Percentiles rank a stretch among this genome's conserved stretches.
These are phyloP conservation scores for Zingel zingel DNA, from an alignment of 2,113 vertebrate genomes.

Conservation along the genomic window DNA sequence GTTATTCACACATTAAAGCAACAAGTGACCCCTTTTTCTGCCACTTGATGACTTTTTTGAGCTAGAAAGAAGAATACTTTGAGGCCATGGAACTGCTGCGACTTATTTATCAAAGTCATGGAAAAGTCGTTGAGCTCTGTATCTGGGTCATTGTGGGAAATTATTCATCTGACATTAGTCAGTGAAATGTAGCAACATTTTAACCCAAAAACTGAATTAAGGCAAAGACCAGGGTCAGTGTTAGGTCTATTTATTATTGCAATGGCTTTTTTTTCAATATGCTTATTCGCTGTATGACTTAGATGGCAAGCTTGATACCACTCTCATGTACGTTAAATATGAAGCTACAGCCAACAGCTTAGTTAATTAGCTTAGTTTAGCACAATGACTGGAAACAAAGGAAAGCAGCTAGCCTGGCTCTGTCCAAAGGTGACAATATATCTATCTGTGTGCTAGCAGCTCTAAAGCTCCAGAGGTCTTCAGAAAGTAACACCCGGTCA, in stretches of 20 bases:
- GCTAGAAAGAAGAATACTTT: slow-evolving; percentile 29
- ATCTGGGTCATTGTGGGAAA: slow-evolving; percentile 12
- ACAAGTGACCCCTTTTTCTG: slow-evolving; percentile 41
- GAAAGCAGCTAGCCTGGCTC: not conserved
- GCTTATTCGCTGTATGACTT: not conserved
- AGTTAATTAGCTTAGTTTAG: not conserved
- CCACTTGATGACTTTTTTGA: slow-evolving; percentile 25
- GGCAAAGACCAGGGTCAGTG: not conserved
- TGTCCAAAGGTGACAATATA: not conserved
- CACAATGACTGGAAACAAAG: not conserved
- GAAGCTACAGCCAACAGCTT: not conserved
- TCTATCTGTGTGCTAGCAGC: not conserved
- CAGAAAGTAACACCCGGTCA: too few species aligned
- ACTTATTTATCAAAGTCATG: slow-evolving; percentile 53
- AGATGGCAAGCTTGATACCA: not conserved
- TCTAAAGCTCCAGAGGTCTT: not conserved
- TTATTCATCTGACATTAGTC: not conserved
- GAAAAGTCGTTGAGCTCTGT: slow-evolving; percentile 33
- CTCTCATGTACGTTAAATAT: not conserved
- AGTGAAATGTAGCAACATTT: slow-evolving; percentile 13
- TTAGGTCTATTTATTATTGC: not conserved
- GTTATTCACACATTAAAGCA: not conserved
- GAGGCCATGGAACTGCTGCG: slow-evolving; percentile 36
- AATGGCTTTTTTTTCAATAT: not conserved
- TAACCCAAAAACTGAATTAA: not conserved